These are phyloP conservation scores for Stigmatopora argus DNA, from an alignment of 2,113 vertebrate genomes.

Conservation along the genomic window DNA sequence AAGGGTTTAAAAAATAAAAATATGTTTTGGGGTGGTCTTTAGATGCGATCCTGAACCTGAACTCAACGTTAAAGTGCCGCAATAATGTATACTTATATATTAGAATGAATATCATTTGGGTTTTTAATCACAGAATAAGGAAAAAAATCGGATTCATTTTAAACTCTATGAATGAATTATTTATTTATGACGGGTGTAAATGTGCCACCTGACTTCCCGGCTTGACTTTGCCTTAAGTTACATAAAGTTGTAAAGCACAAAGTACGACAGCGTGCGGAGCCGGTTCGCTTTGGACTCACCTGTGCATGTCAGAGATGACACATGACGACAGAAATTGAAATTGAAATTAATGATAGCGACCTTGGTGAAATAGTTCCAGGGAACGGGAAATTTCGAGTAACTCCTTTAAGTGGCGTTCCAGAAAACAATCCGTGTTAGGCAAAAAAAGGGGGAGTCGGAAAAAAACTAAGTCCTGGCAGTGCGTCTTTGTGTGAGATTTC, in stretches of 20 bases:
- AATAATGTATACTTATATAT: too few species aligned
- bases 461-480: background rate
- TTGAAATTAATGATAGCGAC: background rate
- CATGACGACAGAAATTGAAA: constrained; percentile 18
- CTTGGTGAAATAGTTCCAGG: background rate
- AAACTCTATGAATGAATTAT: too few species aligned
- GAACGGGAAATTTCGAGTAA: background rate
- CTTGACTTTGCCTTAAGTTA: too few species aligned
- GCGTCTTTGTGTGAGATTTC: background rate
- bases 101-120: too few species aligned
- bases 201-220: constrained; percentile 24
- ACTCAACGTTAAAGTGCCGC: background rate
- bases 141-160: too few species aligned
- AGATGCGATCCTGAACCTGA: background rate
- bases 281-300: constrained; percentile 33
- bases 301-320: constrained; percentile 40
- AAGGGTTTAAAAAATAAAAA: background rate
- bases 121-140: too few species aligned
- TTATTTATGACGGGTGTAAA: too few species aligned
- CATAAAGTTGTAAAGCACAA: too few species aligned
- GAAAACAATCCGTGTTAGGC: background rate
- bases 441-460: background rate
- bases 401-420: background rate
- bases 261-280: too few species aligned
- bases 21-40: too few species aligned